Conservation (phyloP, 2,888 invertebrate species). For the Pseudanteris insignis region DNA sequence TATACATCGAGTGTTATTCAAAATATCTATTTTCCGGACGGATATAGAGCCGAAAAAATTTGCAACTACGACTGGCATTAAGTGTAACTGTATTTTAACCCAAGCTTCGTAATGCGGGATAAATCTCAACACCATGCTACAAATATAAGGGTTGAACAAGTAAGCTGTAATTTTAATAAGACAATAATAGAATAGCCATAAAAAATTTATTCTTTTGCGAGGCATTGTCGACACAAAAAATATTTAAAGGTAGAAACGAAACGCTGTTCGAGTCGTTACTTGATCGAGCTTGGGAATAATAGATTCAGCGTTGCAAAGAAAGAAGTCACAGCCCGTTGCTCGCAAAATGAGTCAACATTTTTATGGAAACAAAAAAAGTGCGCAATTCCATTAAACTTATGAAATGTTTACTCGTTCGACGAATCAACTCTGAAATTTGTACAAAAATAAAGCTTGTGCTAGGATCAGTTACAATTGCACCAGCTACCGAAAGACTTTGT, state of each 20-base stretch:
- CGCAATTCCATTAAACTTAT: constrained; percentile 17
- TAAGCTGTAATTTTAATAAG: background rate
- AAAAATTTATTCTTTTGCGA: constrained; percentile 5
- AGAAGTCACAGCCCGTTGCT: constrained; percentile 53
- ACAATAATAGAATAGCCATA: too few species aligned
- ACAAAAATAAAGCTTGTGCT: constrained; percentile 27
- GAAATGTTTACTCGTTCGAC: constrained; percentile 20
- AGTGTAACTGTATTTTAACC: constrained; percentile 23
- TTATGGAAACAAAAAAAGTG: constrained; percentile 21
- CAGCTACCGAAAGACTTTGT: constrained; percentile 19
- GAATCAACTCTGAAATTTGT: constrained; percentile 36
- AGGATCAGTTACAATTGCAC: constrained; percentile 39
- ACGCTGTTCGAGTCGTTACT: constrained; percentile 2
- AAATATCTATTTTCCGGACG: constrained; percentile 30
- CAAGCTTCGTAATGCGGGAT: constrained; percentile 17
- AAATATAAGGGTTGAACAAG: background rate
- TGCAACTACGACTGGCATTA: constrained; percentile 26
- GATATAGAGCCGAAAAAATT: constrained; percentile 24
- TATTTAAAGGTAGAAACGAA: background rate
- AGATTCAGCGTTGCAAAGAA: constrained; percentile 42
- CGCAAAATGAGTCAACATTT: constrained; percentile 47
- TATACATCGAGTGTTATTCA: too few species aligned
- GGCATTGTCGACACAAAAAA: constrained; percentile 4
- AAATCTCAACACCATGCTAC: background rate
- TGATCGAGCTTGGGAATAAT: constrained; percentile 25